Percentiles rank a stretch among this genome's conserved stretches.
These are phyloP conservation scores for Meriones psammophilus DNA, from an alignment of 2,797 vertebrate genomes.

Conservation along the genomic window DNA sequence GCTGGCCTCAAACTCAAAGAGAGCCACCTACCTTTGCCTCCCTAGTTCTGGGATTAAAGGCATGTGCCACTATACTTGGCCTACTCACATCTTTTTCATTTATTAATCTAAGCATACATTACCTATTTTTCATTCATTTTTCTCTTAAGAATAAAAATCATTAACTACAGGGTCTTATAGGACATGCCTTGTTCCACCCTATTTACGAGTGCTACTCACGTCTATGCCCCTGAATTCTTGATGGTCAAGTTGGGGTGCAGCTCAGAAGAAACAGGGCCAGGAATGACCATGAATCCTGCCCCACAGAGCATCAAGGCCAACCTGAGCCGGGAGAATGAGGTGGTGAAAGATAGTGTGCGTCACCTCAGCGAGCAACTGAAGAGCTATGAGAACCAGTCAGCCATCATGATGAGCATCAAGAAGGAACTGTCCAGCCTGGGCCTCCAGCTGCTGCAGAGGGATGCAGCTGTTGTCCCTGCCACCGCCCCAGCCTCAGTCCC, in stretches of 20 bases:
- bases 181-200: not conserved
- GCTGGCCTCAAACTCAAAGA: not conserved
- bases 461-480: conserved; percentile 81
- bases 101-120: not conserved
- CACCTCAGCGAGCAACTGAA: conserved; percentile 95
- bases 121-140: conserved; percentile 5
- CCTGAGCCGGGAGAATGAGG: conserved; percentile 95
- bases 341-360: conserved; percentile 94
- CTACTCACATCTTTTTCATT: not conserved
- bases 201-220: fast-evolving
- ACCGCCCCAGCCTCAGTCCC: conserved; percentile 60
- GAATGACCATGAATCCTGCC: conserved; percentile 10
- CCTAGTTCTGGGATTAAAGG: not conserved
- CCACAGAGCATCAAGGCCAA: conserved; percentile 97
- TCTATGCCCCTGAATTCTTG: not conserved
- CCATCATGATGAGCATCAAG: conserved; percentile 97
- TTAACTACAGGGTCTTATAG: not conserved
- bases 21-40: not conserved
- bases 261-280: not conserved
- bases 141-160: not conserved
- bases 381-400: conserved; percentile 96
- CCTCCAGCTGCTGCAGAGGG: conserved; percentile 97
- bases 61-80: not conserved
- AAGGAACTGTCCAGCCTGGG: conserved; percentile 97
- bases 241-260: not conserved